Evolutionary conservation across 2,888 invertebrate species (phyloP), one percentile per base, ranked within the genome.

Genomic region (Seira sanloemensis): DNA sequence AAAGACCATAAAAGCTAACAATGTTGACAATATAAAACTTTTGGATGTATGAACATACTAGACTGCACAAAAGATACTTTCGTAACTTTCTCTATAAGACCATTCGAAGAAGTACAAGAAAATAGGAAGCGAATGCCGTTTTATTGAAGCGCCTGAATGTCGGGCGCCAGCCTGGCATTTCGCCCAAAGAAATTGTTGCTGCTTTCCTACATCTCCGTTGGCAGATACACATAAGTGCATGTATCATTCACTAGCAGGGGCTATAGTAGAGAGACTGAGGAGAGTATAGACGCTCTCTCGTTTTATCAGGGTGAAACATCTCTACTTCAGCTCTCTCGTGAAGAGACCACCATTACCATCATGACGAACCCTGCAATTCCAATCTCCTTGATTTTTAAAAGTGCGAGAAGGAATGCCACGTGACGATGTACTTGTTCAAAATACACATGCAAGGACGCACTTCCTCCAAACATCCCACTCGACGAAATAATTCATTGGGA

Each of bases 111-210:
- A 69, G 78, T 46, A 73, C 73, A 66, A 74, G 54, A 73, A 19
- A 68, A 87, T 82, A 72, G 77, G 77, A 83, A 87, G 84, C 80
- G 83, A 85, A 23, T 62, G 62, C 62, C 62, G 87, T 89, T 88
- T 88, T 89, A 88, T 87, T 85, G 88, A 83, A 88, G 88, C 89
- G 88, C 88, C 89, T 86, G 86, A 87, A 88, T 88, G 89, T 89
- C 88, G 87, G 89, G 89, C 89, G 89, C 89, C 89, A 89, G 89
- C 50, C 87, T 89, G 89, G 89, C 89, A 88, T 88, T 88, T 88
- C 86, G 89, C 89, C 88, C 88, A 84, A 85, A 87, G 86, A 89
- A 87, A 87, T 88, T 84, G 84, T 87, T 86, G 78, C 82, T 83
- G 72, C 69, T 58, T 78, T 82, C 66, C 77, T 65, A 74, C 83